Conservation (phyloP, 2,113 vertebrate species). For the Mormyrus lacerda region DNA sequence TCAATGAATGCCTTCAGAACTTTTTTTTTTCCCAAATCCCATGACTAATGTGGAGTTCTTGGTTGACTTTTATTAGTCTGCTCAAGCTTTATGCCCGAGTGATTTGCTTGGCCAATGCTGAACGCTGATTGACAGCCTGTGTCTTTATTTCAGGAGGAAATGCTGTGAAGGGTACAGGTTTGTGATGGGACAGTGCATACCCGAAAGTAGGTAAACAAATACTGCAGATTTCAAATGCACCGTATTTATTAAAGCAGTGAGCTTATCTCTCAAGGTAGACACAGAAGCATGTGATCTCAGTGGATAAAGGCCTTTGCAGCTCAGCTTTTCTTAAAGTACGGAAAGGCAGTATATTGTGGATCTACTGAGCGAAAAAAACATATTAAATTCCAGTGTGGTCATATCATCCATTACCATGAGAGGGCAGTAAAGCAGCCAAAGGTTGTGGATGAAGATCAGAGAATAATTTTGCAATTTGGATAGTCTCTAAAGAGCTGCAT, state of each 20-base stretch:
- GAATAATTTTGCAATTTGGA: background rate
- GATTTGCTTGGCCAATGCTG: background rate
- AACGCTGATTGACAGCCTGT: background rate
- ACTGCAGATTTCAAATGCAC: constrained; percentile 16
- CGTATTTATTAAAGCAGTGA: background rate
- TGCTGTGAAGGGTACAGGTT: constrained; percentile 70
- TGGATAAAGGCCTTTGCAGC: background rate
- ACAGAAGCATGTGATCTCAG: background rate
- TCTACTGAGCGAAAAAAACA: background rate
- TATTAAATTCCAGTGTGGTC: background rate
- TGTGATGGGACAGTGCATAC: constrained; percentile 69
- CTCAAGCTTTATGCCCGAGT: background rate
- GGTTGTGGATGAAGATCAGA: background rate
- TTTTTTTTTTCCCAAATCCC: background rate
- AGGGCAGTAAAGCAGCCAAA: constrained; percentile 17
- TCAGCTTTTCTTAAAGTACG: background rate
- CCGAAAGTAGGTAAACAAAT: constrained; percentile 63
- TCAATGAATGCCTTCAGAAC: background rate
- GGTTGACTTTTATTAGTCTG: background rate
- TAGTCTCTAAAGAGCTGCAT: background rate
- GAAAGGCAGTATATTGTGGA: background rate
- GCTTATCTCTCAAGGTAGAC: background rate
- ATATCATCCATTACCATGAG: constrained; percentile 36
- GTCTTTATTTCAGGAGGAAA: constrained; percentile 54
- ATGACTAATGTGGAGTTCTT: background rate